Percentiles rank a stretch among this genome's conserved stretches.
These are phyloP conservation scores for Apodemia duryi DNA, from an alignment of 2,888 invertebrate genomes.

Conservation along the genomic window DNA sequence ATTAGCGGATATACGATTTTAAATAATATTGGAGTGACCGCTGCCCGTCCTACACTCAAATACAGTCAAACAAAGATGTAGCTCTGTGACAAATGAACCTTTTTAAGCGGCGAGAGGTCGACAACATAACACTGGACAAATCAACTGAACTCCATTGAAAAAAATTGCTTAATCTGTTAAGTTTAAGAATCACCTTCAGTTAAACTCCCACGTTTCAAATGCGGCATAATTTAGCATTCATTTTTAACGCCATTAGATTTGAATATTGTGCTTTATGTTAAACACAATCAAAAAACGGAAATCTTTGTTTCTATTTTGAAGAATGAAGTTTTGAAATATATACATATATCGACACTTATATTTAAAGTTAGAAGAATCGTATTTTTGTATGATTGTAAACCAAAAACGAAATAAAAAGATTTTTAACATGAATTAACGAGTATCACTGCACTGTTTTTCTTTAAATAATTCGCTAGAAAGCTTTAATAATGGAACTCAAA, in stretches of 20 bases:
- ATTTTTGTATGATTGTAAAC: too few relatives aligned
- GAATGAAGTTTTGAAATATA: too few relatives aligned
- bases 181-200: neutral
- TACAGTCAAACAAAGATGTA: slow-evolving; percentile 37
- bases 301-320: neutral
- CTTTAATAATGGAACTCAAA: too few relatives aligned
- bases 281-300: neutral
- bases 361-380: too few relatives aligned
- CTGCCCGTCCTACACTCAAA: slow-evolving; percentile 43
- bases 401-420: too few relatives aligned
- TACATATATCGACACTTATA: too few relatives aligned
- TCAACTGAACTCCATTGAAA: slow-evolving; percentile 12
- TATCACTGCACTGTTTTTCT: too few relatives aligned
- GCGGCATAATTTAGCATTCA: neutral
- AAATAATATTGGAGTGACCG: slow-evolving; percentile 60
- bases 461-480: too few relatives aligned
- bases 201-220: neutral
- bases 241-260: neutral
- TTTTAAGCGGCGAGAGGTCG: slow-evolving; percentile 32
- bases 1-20: slow-evolving; percentile 52
- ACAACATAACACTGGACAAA: slow-evolving; percentile 23
- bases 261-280: neutral
- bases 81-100: slow-evolving; percentile 43
- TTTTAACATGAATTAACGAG: too few relatives aligned
- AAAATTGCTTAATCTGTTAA: neutral